These are phyloP conservation scores for Gopherus flavomarginatus DNA, from an alignment of 2,113 vertebrate genomes.

Conservation along the genomic window DNA sequence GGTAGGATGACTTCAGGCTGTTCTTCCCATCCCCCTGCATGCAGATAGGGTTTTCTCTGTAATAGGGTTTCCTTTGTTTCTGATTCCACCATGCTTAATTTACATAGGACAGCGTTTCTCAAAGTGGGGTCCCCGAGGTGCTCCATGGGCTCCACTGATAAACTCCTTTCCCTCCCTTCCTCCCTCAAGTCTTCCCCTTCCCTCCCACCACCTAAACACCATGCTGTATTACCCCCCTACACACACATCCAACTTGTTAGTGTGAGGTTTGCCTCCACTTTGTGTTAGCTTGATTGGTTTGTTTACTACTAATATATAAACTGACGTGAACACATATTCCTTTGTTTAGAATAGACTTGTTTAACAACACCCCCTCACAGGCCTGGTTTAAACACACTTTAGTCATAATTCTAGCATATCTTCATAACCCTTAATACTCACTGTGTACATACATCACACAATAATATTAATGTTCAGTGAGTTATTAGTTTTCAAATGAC, in stretches of 20 bases:
- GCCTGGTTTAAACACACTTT: neutral
- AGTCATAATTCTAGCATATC: neutral
- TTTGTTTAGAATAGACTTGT: neutral
- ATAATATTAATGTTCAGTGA: neutral
- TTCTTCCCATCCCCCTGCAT: neutral
- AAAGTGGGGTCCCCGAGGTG: too few species aligned
- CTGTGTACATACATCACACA: neutral
- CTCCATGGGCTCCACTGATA: too few species aligned
- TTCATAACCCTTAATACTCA: neutral
- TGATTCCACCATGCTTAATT: too few species aligned
- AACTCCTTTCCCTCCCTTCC: too few species aligned
- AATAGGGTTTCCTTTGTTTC: too few species aligned
- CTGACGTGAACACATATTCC: neutral
- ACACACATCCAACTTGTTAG: neutral
- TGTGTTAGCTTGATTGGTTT: neutral
- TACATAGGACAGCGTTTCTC: too few species aligned
- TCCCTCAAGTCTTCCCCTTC: too few species aligned
- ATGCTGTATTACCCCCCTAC: too few species aligned
- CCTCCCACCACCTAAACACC: too few species aligned
- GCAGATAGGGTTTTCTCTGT: too few species aligned
- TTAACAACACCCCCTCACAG: neutral
- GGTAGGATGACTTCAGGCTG: neutral
- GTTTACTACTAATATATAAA: neutral
- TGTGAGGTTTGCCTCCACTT: neutral
- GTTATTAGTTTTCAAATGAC: neutral